Conservation (phyloP, 1,140 invertebrate species). For the Drosophila oshimai region DNA sequence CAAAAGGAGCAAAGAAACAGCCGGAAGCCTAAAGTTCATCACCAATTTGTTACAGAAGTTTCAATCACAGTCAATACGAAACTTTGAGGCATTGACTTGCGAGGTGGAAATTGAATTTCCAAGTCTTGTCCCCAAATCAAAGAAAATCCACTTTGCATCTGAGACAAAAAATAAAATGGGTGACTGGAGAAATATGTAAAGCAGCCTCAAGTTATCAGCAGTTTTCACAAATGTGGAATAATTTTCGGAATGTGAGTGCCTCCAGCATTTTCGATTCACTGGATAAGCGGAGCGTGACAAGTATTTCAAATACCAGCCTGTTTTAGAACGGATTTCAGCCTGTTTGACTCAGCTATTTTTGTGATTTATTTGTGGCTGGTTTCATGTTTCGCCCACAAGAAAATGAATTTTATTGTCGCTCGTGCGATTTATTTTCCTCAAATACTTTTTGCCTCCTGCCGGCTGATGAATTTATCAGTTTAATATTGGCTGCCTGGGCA, state of each 20-base stretch:
- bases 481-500: constrained; percentile 6
- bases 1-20: not conserved
- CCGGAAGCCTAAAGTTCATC: not conserved
- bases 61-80: constrained; percentile 11
- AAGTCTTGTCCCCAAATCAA: constrained; percentile 25
- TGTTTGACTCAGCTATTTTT: constrained; percentile 41
- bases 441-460: constrained; percentile 1
- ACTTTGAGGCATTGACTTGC: constrained; percentile 2
- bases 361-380: constrained; percentile 52
- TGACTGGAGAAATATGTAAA: constrained; percentile 67
- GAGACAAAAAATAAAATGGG: constrained; percentile 19
- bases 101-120: constrained; percentile 67
- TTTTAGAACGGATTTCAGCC: not conserved
- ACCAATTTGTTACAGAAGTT: constrained; percentile 42
- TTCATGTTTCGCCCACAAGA: constrained; percentile 23
- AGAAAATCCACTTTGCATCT: not conserved
- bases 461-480: constrained; percentile 40
- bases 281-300: constrained; percentile 16
- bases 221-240: constrained; percentile 68
- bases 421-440: constrained; percentile 11
- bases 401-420: constrained; percentile 41
- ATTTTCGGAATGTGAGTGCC: constrained; percentile 45
- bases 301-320: constrained; percentile 18
- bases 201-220: constrained; percentile 56
- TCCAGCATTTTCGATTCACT: constrained; percentile 18